Evolutionary conservation across 1,140 invertebrate species (phyloP).

Genomic region (Drosophila carrolli): DNA sequence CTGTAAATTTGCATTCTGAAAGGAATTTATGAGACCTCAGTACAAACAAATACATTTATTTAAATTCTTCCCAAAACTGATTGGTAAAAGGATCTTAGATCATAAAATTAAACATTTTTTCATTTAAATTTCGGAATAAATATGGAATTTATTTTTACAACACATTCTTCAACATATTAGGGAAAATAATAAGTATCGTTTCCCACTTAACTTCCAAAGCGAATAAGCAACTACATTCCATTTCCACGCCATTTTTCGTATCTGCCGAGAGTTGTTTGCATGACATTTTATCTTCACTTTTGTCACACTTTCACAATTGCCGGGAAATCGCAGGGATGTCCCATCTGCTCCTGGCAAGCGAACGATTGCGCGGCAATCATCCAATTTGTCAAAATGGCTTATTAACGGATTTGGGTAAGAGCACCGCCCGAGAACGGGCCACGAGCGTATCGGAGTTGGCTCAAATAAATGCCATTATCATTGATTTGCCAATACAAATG

Average conservation of each 20-base stretch:
- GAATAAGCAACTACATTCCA: background rate
- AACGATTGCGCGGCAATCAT: slow-evolving; percentile 62
- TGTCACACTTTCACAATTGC: slow-evolving; percentile 43
- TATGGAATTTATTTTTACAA: no score
- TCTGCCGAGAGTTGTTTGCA: slow-evolving; percentile 7
- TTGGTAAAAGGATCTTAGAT: no score
- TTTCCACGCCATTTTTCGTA: slow-evolving; percentile 8
- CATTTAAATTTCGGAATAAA: no score
- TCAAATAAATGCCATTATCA: slow-evolving; percentile 65
- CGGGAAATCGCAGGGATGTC: background rate
- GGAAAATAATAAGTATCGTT: no score
- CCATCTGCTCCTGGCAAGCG: slow-evolving; percentile 34
- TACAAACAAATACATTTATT: no score
- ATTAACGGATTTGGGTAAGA: slow-evolving; percentile 74
- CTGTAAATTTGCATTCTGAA: no score
- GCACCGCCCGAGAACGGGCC: slow-evolving; percentile 53
- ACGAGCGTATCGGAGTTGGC: slow-evolving; percentile 27
- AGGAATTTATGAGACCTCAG: no score
- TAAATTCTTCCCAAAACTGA: no score
- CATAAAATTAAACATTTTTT: no score
- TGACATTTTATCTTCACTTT: slow-evolving; percentile 56
- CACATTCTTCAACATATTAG: no score
- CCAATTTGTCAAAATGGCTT: slow-evolving; percentile 81
- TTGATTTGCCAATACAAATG: slow-evolving; percentile 62
- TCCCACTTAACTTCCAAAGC: no score